Conservation (phyloP, 2,113 vertebrate genomes). For the Rhinichthys klamathensis region DNA sequence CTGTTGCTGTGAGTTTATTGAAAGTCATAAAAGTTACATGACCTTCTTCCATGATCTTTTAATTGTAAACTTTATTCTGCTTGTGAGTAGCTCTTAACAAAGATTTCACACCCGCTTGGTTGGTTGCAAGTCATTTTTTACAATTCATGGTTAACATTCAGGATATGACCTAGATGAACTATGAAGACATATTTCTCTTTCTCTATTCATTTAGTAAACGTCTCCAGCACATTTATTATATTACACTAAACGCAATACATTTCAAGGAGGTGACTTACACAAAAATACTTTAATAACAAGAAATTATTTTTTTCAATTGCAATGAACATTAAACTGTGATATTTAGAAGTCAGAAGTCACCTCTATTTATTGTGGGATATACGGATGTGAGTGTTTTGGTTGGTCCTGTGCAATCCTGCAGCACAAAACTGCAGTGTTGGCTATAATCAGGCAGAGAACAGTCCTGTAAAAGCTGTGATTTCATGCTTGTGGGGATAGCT, state of each 20-base stretch:
- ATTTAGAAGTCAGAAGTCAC: neutral
- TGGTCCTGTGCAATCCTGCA: neutral
- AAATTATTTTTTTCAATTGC: neutral
- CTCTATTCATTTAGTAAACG: neutral
- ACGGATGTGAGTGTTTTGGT: neutral
- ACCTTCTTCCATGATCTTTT: neutral
- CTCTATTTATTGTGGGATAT: neutral
- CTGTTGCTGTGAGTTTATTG: neutral
- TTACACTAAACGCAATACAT: too few relatives aligned
- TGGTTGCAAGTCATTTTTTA: neutral
- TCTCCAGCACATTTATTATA: too few relatives aligned
- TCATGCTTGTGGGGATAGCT: neutral
- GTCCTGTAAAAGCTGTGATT: slow-evolving; percentile 15
- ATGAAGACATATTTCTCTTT: slow-evolving; percentile 6
- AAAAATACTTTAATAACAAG: neutral
- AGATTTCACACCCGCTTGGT: neutral
- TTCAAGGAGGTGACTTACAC: too few relatives aligned
- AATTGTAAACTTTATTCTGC: neutral
- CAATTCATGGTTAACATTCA: slow-evolving; percentile 21
- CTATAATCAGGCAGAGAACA: slow-evolving; percentile 28
- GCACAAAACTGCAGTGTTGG: neutral
- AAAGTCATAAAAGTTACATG: neutral
- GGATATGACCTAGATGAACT: neutral
- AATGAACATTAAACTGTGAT: neutral
- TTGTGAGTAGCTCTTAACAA: neutral